phyloP scores from a whole-genome alignment of 2,113 vertebrate genomes.

The Furnarius figulus region DNA sequence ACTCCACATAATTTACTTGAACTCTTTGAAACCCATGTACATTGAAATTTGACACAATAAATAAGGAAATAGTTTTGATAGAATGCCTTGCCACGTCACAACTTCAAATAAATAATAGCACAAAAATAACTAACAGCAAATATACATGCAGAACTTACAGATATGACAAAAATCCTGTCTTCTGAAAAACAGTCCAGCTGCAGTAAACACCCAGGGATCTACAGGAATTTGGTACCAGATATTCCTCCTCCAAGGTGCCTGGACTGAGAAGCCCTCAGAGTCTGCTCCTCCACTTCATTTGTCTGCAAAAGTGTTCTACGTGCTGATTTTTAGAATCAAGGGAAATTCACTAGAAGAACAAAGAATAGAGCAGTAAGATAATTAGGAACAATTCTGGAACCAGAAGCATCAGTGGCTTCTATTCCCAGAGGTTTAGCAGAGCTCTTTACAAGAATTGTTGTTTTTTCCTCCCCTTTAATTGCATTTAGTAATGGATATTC shows the following conservation, averaged over 20 bases:
- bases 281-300: slow-evolving; percentile 16
- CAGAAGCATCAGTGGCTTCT: slow-evolving; percentile 54
- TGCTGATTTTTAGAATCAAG: slow-evolving; percentile 21
- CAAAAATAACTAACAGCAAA: neutral
- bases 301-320: neutral
- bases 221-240: neutral
- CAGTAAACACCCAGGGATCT: neutral
- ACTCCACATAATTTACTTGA: neutral
- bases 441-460: slow-evolving; percentile 77
- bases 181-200: neutral
- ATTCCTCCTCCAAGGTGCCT: neutral
- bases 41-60: neutral
- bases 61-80: neutral
- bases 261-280: neutral
- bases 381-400: slow-evolving; percentile 52
- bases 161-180: neutral
- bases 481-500: slow-evolving; percentile 65
- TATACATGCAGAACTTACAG: slow-evolving; percentile 51
- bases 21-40: neutral
- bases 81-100: neutral
- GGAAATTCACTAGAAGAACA: slow-evolving; percentile 13
- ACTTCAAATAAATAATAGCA: neutral
- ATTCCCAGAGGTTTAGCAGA: slow-evolving; percentile 74
- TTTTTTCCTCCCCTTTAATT: slow-evolving; percentile 55
- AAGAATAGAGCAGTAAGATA: slow-evolving; percentile 24